Evolutionary conservation across 2,797 vertebrate species (phyloP).

Genomic region (Clarias pachynema): DNA sequence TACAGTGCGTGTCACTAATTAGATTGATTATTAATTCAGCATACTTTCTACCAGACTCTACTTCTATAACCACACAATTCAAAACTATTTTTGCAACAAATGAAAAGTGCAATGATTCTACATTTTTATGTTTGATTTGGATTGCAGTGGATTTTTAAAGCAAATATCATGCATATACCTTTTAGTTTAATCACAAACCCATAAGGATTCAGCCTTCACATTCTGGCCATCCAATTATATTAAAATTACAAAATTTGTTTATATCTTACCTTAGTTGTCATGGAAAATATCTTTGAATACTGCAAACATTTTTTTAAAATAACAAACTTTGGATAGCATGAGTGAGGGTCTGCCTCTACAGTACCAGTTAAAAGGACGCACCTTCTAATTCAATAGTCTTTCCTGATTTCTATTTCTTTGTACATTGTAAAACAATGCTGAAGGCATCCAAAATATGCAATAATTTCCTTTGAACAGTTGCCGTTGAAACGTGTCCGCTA

Average conservation of each 20-base stretch:
- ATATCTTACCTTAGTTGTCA: not conserved
- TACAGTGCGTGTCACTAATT: not conserved
- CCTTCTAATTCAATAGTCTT: too few species aligned
- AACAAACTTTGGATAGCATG: not conserved
- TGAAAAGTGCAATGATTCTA: not conserved
- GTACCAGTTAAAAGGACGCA: too few species aligned
- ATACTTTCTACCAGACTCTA: not conserved
- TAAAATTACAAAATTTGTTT: not conserved
- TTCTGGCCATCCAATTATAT: not conserved
- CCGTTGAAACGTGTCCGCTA: too few species aligned
- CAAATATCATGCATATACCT: not conserved
- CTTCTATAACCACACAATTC: not conserved
- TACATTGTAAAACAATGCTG: too few species aligned
- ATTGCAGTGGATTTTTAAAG: not conserved
- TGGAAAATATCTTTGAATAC: not conserved
- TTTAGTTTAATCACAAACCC: not conserved
- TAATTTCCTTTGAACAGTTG: too few species aligned
- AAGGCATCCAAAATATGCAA: too few species aligned
- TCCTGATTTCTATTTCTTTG: too few species aligned
- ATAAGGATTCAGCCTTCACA: not conserved
- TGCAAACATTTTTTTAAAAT: not conserved
- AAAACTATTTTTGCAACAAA: not conserved
- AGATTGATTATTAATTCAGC: slow-evolving; percentile 61
- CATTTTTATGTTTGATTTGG: not conserved
- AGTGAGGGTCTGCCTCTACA: not conserved